phyloP scores from a whole-genome alignment of 2,888 invertebrate genomes.

The Poecilus cupreus region DNA sequence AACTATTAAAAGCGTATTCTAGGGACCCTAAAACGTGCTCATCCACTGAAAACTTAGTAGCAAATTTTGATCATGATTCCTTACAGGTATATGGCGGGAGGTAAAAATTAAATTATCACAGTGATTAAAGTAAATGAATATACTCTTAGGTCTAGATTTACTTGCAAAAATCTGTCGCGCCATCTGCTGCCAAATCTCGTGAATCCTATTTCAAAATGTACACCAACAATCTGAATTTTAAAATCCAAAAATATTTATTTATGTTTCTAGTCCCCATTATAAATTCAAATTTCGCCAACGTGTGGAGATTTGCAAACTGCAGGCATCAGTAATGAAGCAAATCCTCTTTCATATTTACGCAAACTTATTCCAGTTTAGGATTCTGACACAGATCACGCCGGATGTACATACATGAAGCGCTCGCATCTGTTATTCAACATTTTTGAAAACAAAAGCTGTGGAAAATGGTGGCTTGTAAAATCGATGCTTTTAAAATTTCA shows the following conservation, averaged over 20 bases:
- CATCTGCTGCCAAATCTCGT: too few relatives aligned
- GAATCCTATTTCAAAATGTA: background rate
- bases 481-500: slow-evolving; percentile 10
- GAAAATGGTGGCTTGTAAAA: background rate
- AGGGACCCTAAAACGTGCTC: too few relatives aligned
- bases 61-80: too few relatives aligned
- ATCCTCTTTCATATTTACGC: slow-evolving; percentile 28
- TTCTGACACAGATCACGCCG: background rate
- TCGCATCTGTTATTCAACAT: slow-evolving; percentile 18
- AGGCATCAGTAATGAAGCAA: slow-evolving; percentile 13
- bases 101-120: too few relatives aligned
- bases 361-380: slow-evolving; percentile 20
- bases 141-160: too few relatives aligned
- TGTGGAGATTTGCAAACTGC: background rate
- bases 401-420: background rate
- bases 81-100: too few relatives aligned
- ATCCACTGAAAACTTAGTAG: too few relatives aligned
- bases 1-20: too few relatives aligned
- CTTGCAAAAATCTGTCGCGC: too few relatives aligned
- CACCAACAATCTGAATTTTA: slow-evolving; percentile 12
- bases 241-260: slow-evolving; percentile 2
- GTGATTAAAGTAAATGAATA: too few relatives aligned
- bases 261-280: background rate
- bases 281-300: slow-evolving; percentile 18
- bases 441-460: background rate